phyloP scores from a whole-genome alignment of 2,797 vertebrate genomes.

The Gambusia yucatana region DNA sequence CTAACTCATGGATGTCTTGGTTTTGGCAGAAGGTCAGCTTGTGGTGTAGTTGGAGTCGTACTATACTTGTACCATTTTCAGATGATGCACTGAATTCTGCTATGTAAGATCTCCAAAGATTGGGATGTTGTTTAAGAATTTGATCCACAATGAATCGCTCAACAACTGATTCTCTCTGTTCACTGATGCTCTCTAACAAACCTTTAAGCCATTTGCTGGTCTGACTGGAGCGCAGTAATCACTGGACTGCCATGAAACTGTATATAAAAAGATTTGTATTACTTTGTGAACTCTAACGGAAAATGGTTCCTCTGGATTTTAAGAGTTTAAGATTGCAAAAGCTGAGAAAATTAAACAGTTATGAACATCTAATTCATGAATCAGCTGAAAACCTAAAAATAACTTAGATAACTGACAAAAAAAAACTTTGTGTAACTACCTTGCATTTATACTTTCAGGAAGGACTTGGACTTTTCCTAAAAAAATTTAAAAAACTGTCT shows the following conservation, averaged over 20 bases:
- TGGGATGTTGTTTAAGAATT: neutral
- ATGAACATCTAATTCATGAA: neutral
- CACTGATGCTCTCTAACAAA: neutral
- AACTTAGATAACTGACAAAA: neutral
- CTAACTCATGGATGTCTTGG: neutral
- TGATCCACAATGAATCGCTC: neutral
- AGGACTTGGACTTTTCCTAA: slow-evolving; percentile 32
- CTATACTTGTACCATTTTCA: neutral
- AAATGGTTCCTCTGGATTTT: neutral
- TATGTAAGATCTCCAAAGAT: neutral
- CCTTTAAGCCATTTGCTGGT: neutral
- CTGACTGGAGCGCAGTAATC: too few relatives aligned
- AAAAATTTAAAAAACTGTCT: slow-evolving; percentile 46
- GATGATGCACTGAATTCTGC: neutral
- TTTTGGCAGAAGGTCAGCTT: neutral
- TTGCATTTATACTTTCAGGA: slow-evolving; percentile 31
- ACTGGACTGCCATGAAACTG: too few relatives aligned
- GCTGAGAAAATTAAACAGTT: neutral
- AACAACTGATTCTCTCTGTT: neutral
- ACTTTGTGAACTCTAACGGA: neutral
- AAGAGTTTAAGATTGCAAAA: neutral
- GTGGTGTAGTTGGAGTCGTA: neutral
- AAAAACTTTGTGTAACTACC: slow-evolving; percentile 1
- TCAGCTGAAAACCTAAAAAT: neutral
- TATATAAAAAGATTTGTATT: neutral